Base-by-base conservation (phyloP, 2,888 invertebrate genomes). In the Pollenia amentaria region DNA sequence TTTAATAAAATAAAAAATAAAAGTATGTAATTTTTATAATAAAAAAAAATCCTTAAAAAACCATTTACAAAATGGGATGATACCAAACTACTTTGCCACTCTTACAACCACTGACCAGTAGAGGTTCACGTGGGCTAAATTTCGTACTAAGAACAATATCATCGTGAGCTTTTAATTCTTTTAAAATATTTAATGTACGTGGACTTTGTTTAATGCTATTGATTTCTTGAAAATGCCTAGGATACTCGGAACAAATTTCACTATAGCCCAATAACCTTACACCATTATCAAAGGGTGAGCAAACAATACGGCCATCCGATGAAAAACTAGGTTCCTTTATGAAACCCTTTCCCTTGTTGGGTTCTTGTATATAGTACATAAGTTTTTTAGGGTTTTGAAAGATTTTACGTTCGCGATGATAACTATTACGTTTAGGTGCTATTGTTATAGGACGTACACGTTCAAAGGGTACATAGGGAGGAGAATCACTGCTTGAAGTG, bases 281-380 rank as follows among this genome's bases (percentile, higher is more conserved):
- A 44, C 98, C 98, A 90, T 95, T 96, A 0, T 96, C 97, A 92
- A 96, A 98, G 0, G 99, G 98, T 0, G 98, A 98, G 91, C 97
- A 97, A 42, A 99, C 96, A 11, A 98, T 94, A 70, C 98, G 95
- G 0, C 99, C 99, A 92, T 98, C 98, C 1, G 97, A 94, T 1
- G 98, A 98, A 93, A 97, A 98, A 90, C 97, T 97, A 64, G 98
- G 94, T 91, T 98, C 99, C 94, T 99, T 99, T 79, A 99, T 98
- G 90, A 97, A 98, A 0, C 98, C 98, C 88, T 96, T 96, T 1
- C 97, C 98, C 14, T 97, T 96, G 91, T 97, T 98, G 0, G 97
- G 96, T 92, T 99, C 98, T 90, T 97, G 96, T 10, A 96, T 95
- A 90, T 95, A 98, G 93, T 97, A 97, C 8, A 97, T 96, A 70